A percentile compares a stretch with the other conserved stretches of the same genome.
These are phyloP conservation scores for Parazoanthus atlanticus DNA, from an alignment of 92 coral and sea anemone species.

Conservation along the genomic window DNA sequence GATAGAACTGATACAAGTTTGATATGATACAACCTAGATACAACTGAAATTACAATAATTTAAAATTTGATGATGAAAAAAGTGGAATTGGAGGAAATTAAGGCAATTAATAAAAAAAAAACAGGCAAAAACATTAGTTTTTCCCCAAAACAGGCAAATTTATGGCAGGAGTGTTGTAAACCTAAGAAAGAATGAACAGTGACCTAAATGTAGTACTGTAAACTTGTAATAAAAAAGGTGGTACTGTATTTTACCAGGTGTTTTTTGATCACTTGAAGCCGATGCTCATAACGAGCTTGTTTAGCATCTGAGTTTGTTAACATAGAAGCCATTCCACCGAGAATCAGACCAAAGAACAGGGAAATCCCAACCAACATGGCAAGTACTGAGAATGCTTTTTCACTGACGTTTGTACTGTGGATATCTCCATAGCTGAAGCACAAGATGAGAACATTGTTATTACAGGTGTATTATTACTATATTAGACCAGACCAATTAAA, in stretches of 20 bases:
- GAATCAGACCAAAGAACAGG: conserved; percentile 81
- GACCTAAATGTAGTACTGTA: too few species aligned
- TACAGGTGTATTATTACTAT: not conserved
- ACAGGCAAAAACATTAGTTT: not conserved
- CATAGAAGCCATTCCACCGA: conserved; percentile 91
- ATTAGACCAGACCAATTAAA: too few species aligned
- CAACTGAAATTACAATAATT: too few species aligned
- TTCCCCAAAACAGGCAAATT: not conserved
- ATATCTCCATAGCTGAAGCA: conserved; percentile 76
- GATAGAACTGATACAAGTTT: too few species aligned
- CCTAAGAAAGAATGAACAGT: too few species aligned
- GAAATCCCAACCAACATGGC: conserved; percentile 83
- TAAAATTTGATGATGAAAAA: too few species aligned
- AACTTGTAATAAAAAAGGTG: not conserved
- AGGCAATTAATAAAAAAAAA: too few species aligned
- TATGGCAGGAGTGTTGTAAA: not conserved
- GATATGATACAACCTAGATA: too few species aligned
- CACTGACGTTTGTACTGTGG: conserved; percentile 63
- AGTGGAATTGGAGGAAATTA: too few species aligned
- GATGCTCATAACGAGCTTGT: conserved; percentile 80
- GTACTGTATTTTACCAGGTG: conserved; percentile 60
- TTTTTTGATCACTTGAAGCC: conserved; percentile 73
- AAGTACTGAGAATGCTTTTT: conserved; percentile 68
- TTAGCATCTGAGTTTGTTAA: conserved; percentile 78
- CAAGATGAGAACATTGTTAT: not conserved